Evolutionary conservation across 2,113 vertebrate species (phyloP).

Genomic region (Bos javanicus): DNA sequence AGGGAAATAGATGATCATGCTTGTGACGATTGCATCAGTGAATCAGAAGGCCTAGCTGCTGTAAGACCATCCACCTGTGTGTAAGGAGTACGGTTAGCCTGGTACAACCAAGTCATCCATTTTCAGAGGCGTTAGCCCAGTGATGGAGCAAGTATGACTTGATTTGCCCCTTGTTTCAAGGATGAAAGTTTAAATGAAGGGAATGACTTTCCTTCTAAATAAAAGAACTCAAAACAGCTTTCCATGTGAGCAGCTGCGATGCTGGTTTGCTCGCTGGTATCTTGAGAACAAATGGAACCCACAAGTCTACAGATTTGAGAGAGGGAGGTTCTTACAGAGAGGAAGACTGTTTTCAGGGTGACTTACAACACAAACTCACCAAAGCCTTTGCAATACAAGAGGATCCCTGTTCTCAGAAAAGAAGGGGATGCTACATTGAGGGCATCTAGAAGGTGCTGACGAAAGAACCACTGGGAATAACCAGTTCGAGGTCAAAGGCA

Average conservation of each 20-base stretch:
- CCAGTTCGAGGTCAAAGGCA: background rate
- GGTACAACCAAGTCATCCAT: background rate
- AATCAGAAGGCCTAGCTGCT: background rate
- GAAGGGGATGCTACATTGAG: background rate
- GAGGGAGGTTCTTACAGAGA: background rate
- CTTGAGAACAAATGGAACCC: background rate
- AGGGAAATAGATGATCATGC: background rate
- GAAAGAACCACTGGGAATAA: background rate
- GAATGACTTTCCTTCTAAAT: background rate
- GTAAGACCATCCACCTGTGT: background rate
- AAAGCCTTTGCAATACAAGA: conserved; percentile 24
- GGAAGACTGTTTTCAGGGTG: background rate
- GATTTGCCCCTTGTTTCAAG: background rate
- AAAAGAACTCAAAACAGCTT: background rate
- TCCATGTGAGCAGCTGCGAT: background rate
- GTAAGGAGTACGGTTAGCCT: background rate
- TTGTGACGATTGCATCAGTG: background rate
- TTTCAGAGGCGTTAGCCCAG: background rate
- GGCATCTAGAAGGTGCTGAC: background rate
- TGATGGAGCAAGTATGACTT: background rate
- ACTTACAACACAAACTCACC: background rate
- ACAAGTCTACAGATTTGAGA: background rate
- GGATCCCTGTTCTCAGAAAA: conserved; percentile 28
- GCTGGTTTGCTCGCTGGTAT: background rate
- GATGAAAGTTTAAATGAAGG: background rate